Evolutionary conservation across 2,888 invertebrate genomes (phyloP).

Genomic region (Opisthograptis luteolata): DNA sequence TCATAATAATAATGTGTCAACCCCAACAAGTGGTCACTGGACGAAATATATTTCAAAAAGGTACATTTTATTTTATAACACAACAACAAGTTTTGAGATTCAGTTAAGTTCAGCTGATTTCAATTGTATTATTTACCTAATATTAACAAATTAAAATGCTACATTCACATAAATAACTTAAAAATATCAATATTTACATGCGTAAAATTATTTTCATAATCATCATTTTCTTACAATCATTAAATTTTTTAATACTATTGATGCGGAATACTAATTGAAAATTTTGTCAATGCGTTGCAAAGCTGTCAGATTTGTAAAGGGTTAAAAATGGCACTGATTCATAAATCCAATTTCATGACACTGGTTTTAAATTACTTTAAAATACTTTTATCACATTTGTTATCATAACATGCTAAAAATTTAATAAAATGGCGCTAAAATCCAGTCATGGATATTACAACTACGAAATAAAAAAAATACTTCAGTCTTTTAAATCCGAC

Average conservation of each 20-base stretch:
- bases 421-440: slow-evolving; percentile 60
- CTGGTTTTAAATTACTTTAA: slow-evolving; percentile 66
- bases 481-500: slow-evolving; percentile 79
- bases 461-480: slow-evolving; percentile 67
- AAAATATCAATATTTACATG: slow-evolving; percentile 75
- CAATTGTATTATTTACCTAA: slow-evolving; percentile 66
- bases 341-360: slow-evolving; percentile 52
- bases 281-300: slow-evolving; percentile 56
- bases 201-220: slow-evolving; percentile 53
- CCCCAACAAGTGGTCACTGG: slow-evolving; percentile 68
- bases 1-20: slow-evolving; percentile 64
- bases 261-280: slow-evolving; percentile 48
- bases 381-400: slow-evolving; percentile 77
- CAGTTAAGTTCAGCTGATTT: slow-evolving; percentile 81
- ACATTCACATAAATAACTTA: slow-evolving; percentile 83
- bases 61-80: slow-evolving; percentile 70
- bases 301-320: slow-evolving; percentile 68
- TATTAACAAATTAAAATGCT: slow-evolving; percentile 70
- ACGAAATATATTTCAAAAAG: slow-evolving; percentile 78
- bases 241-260: slow-evolving; percentile 43
- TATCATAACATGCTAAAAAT: slow-evolving; percentile 61
- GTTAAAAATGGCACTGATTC: slow-evolving; percentile 68
- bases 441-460: slow-evolving; percentile 65
- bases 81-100: slow-evolving; percentile 76
- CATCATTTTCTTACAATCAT: slow-evolving; percentile 31